These are phyloP conservation scores for Sphaeramia orbicularis DNA, from an alignment of 2,797 vertebrate species.

Conservation along the genomic window DNA sequence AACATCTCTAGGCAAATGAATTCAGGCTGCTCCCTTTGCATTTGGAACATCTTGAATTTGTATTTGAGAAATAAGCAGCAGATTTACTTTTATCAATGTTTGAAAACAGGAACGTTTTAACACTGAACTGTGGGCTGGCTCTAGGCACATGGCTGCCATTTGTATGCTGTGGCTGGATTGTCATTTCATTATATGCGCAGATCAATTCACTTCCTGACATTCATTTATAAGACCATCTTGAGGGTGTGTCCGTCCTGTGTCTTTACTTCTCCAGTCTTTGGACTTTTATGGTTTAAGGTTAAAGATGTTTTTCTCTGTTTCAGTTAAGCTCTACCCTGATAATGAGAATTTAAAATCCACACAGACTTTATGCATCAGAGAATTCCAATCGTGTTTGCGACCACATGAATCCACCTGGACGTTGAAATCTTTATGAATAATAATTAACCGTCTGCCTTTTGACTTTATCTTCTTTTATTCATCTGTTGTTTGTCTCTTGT, in stretches of 20 bases:
- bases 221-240: slow-evolving; percentile 43
- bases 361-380: neutral
- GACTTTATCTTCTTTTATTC: neutral
- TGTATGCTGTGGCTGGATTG: slow-evolving; percentile 40
- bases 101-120: slow-evolving; percentile 11
- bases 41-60: slow-evolving; percentile 3
- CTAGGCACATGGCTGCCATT: slow-evolving; percentile 28
- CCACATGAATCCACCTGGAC: neutral
- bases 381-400: neutral
- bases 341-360: neutral
- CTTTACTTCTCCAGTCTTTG: slow-evolving; percentile 23
- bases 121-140: slow-evolving; percentile 12
- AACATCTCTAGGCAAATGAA: slow-evolving; percentile 1
- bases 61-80: neutral
- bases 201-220: slow-evolving; percentile 46
- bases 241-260: slow-evolving; percentile 32
- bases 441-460: neutral
- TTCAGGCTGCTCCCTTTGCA: neutral
- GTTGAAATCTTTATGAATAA: neutral
- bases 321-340: neutral
- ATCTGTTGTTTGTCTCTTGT: neutral
- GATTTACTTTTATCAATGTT: neutral
- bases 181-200: slow-evolving; percentile 46
- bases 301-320: slow-evolving; percentile 3
- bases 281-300: slow-evolving; percentile 13